Evolutionary conservation across 2,113 vertebrate genomes (phyloP).

Genomic region (Columbina picui): DNA sequence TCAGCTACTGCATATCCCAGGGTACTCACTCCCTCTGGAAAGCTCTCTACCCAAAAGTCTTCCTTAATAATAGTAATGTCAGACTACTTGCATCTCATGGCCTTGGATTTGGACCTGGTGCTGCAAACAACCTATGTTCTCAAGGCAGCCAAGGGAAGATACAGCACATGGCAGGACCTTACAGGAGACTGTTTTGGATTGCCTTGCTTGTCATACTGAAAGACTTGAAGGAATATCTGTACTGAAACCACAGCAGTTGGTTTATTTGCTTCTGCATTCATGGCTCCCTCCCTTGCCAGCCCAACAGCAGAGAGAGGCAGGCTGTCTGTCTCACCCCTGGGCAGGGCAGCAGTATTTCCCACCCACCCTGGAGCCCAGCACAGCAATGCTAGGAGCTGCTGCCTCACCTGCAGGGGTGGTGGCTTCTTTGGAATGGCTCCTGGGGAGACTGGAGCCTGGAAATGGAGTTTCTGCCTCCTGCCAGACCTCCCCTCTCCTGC

Average conservation of each 20-base stretch:
- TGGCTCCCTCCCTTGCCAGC: background rate
- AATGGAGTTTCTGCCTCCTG: background rate
- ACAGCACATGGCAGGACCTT: background rate
- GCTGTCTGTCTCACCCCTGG: background rate
- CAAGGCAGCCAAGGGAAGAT: background rate
- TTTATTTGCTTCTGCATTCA: background rate
- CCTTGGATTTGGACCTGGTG: background rate
- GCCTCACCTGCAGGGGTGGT: background rate
- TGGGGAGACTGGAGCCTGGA: background rate
- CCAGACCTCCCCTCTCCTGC: fast-evolving
- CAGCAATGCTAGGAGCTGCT: fast-evolving
- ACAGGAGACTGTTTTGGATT: background rate
- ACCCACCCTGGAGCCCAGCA: no score
- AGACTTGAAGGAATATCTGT: background rate
- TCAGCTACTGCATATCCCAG: background rate
- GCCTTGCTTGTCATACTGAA: background rate
- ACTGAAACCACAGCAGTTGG: background rate
- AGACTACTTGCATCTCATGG: background rate
- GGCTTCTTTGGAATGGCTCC: background rate
- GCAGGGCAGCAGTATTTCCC: background rate
- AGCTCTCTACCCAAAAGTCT: background rate
- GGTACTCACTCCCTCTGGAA: background rate
- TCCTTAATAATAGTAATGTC: background rate
- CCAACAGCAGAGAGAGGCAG: background rate
- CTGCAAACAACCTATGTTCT: background rate